These are phyloP conservation scores for Cyprinus carpio DNA, from an alignment of 2,113 vertebrate genomes.

Conservation along the genomic window DNA sequence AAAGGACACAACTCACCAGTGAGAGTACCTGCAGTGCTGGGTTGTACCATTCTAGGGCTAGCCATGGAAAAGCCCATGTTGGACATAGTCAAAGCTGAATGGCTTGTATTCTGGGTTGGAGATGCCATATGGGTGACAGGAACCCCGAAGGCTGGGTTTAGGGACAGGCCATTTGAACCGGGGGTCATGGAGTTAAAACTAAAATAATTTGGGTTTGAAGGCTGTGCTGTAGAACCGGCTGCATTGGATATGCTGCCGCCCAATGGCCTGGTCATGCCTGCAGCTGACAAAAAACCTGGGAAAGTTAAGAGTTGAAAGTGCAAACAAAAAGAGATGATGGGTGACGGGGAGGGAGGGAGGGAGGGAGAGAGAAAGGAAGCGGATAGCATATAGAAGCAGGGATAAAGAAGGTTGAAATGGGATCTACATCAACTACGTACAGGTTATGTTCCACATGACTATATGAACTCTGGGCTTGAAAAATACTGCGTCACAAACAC, in stretches of 20 bases:
- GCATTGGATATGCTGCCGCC: constrained; percentile 16
- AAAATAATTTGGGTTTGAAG: constrained; percentile 18
- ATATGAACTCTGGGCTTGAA: constrained; percentile 34
- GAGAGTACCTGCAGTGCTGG: constrained; percentile 51
- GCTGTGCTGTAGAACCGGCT: constrained; percentile 15
- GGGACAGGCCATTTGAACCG: constrained; percentile 40
- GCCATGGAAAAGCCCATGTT: constrained; percentile 57
- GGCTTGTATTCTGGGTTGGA: constrained; percentile 6
- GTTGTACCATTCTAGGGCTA: constrained; percentile 32
- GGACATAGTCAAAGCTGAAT: constrained; percentile 49
- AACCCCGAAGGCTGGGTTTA: constrained; percentile 52
- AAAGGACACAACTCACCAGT: constrained; percentile 35
- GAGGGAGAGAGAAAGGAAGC: not conserved
- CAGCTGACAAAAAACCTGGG: constrained; percentile 55
- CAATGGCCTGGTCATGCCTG: no score
- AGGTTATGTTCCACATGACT: constrained; percentile 39
- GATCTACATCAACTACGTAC: constrained; percentile 40
- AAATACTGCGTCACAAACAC: constrained; percentile 40
- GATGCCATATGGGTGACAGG: constrained; percentile 46
- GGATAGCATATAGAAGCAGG: constrained; percentile 57
- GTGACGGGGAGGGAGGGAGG: not conserved
- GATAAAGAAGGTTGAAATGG: constrained; percentile 52
- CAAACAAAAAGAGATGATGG: constrained; percentile 7
- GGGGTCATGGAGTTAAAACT: constrained; percentile 25
- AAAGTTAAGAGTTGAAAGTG: constrained; percentile 46